A percentile compares a stretch with the other conserved stretches of the same genome.
phyloP scores from a whole-genome alignment of 2,888 invertebrate genomes.

The Psylliodes chrysocephalus region DNA sequence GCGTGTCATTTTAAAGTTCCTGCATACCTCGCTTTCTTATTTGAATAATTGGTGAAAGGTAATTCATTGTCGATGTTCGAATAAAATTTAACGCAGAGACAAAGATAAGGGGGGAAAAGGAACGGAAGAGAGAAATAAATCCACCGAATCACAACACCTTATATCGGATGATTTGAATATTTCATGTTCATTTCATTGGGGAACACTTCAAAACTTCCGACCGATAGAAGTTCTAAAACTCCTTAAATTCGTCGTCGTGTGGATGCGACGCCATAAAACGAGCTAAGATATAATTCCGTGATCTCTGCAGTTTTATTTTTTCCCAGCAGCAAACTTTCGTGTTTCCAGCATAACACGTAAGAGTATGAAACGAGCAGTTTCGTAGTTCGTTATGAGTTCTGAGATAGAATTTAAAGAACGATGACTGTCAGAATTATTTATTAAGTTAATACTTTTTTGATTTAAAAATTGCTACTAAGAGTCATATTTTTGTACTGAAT shows the following conservation, averaged over 20 bases:
- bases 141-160: conserved; percentile 16
- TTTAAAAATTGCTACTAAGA: neutral
- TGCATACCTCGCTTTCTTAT: neutral
- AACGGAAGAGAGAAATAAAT: neutral
- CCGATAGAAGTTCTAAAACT: conserved; percentile 51
- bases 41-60: conserved; percentile 1
- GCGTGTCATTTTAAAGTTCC: neutral
- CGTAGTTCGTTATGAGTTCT: conserved; percentile 20
- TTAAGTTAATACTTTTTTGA: conserved; percentile 1
- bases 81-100: conserved; percentile 7
- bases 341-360: conserved; percentile 20
- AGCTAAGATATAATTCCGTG: conserved; percentile 30
- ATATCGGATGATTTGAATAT: conserved; percentile 52
- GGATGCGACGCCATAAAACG: conserved; percentile 24
- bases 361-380: conserved; percentile 13
- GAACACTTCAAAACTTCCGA: conserved; percentile 49
- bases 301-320: conserved; percentile 31
- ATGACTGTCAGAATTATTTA: conserved; percentile 1
- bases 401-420: conserved; percentile 15
- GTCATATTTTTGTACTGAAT: too few relatives aligned
- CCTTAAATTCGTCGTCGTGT: conserved; percentile 46
- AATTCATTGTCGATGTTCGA: conserved; percentile 5
- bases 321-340: conserved; percentile 6
- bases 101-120: neutral
- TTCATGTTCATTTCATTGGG: conserved; percentile 50